phyloP scores from a whole-genome alignment of 2,888 invertebrate genomes.

The Cheilosia soror region DNA sequence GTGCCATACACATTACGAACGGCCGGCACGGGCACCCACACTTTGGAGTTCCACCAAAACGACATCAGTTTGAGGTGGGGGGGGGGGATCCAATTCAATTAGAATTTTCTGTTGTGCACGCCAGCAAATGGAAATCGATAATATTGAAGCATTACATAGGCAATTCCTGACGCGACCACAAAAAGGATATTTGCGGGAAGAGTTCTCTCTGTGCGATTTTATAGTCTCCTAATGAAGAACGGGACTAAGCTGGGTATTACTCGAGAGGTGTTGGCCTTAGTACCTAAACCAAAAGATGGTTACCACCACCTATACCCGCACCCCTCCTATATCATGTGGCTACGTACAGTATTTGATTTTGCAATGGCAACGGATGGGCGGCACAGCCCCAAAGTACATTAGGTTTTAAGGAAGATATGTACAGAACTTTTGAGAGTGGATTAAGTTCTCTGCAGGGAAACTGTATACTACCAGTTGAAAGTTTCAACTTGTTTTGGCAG shows the following conservation, averaged over 20 bases:
- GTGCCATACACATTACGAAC: constrained; percentile 28
- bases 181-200: constrained; percentile 48
- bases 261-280: neutral
- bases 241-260: constrained; percentile 4
- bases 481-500: constrained; percentile 45
- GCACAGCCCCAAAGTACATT: constrained; percentile 27
- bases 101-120: constrained; percentile 36
- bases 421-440: constrained; percentile 61
- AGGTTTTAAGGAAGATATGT: constrained; percentile 56
- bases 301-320: neutral
- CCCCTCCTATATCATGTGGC: neutral
- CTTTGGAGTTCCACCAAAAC: neutral
- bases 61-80: too few species aligned
- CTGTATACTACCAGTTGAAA: constrained; percentile 11
- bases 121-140: constrained; percentile 60
- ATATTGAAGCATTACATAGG: constrained; percentile 55
- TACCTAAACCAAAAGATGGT: neutral
- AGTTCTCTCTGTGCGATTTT: constrained; percentile 3
- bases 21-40: constrained; percentile 16
- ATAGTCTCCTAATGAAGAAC: constrained; percentile 7
- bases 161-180: constrained; percentile 54
- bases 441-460: constrained; percentile 50
- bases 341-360: constrained; percentile 36
- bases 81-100: constrained; percentile 46
- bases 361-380: constrained; percentile 1